phyloP scores from a whole-genome alignment of 1,140 invertebrate genomes.

The Drosophila erecta region DNA sequence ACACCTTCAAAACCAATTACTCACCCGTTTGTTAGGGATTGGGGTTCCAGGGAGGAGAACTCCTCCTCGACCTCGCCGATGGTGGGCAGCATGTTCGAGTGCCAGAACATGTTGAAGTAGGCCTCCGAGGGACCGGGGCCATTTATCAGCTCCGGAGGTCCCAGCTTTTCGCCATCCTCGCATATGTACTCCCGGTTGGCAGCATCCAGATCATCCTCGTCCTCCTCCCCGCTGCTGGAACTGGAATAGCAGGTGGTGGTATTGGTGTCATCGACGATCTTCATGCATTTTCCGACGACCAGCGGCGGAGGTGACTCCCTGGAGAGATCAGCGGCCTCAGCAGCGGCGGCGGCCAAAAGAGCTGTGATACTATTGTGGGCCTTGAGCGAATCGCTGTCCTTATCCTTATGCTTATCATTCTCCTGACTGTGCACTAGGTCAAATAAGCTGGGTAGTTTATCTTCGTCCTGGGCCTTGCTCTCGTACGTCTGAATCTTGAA shows the following conservation, averaged over 20 bases:
- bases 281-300: slow-evolving; percentile 78
- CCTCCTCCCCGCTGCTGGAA: slow-evolving; percentile 79
- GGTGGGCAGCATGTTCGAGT: slow-evolving; percentile 86
- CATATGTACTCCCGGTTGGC: slow-evolving; percentile 75
- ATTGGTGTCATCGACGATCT: slow-evolving; percentile 62
- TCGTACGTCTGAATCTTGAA: slow-evolving; percentile 84
- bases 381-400: slow-evolving; percentile 11
- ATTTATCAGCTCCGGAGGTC: slow-evolving; percentile 81
- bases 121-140: slow-evolving; percentile 81
- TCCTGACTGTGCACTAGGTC: slow-evolving; percentile 88
- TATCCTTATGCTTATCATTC: slow-evolving; percentile 20
- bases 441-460: slow-evolving; percentile 87
- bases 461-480: slow-evolving; percentile 68
- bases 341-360: slow-evolving; percentile 61
- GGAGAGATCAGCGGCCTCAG: slow-evolving; percentile 59
- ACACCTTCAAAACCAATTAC: slow-evolving; percentile 15
- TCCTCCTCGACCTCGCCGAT: slow-evolving; percentile 89
- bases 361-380: slow-evolving; percentile 48
- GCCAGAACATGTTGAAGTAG: slow-evolving; percentile 84
- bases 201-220: slow-evolving; percentile 66
- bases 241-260: slow-evolving; percentile 71
- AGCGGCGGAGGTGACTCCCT: slow-evolving; percentile 68
- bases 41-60: slow-evolving; percentile 78
- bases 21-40: slow-evolving; percentile 80
- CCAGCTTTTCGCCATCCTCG: slow-evolving; percentile 83